Conservation (phyloP, 1,140 invertebrate species). For the Atopsyche davidsoni region DNA sequence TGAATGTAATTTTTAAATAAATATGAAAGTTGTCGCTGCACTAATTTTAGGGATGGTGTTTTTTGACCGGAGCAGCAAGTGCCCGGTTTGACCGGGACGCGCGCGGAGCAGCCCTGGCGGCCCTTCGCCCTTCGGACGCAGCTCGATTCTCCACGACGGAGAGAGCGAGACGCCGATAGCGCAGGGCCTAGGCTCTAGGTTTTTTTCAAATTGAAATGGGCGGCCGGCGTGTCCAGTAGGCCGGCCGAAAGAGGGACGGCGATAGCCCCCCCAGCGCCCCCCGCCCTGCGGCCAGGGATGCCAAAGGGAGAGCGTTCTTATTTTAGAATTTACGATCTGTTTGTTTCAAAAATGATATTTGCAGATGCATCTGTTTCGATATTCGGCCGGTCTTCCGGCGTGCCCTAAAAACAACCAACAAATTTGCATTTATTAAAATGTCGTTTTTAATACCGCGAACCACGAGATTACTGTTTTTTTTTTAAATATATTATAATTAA, state of each 20-base stretch:
- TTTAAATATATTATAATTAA: too few relatives aligned
- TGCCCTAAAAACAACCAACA: too few relatives aligned
- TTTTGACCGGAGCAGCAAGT: too few relatives aligned
- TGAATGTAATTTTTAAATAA: too few relatives aligned
- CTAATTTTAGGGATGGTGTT: too few relatives aligned
- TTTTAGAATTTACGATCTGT: neutral
- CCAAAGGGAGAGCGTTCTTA: neutral
- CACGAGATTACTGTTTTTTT: too few relatives aligned
- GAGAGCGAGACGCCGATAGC: conserved; percentile 13
- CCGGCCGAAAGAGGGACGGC: conserved; percentile 2
- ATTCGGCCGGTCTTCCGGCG: too few relatives aligned
- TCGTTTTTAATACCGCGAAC: too few relatives aligned
- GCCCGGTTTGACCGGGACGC: neutral
- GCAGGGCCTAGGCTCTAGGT: conserved; percentile 16
- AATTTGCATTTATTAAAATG: too few relatives aligned
- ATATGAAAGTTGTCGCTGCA: too few relatives aligned
- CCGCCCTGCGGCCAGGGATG: conserved; percentile 12
- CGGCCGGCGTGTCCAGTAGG: conserved; percentile 26
- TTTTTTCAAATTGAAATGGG: conserved; percentile 27
- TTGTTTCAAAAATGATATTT: neutral
- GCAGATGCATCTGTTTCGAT: too few relatives aligned
- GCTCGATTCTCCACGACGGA: conserved; percentile 10
- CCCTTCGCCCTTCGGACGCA: conserved; percentile 12
- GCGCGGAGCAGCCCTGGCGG: neutral
- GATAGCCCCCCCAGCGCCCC: neutral